phyloP scores from a whole-genome alignment of 2,888 invertebrate genomes.

The Lasioglossum oenotherae region DNA sequence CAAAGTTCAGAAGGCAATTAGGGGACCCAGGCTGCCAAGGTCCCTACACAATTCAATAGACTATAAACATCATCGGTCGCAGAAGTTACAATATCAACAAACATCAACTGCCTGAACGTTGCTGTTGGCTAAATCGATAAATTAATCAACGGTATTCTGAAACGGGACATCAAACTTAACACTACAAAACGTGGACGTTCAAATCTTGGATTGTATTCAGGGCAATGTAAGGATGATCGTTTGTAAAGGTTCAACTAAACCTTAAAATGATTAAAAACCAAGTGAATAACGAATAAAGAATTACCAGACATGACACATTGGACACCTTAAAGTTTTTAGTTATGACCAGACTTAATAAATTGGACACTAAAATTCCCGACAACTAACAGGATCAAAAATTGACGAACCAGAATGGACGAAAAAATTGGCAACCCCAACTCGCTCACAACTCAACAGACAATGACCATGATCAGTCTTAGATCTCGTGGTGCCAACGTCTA shows the following conservation, averaged over 20 bases:
- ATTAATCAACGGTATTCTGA: not conserved
- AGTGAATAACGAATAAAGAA: too few relatives aligned
- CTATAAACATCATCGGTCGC: not conserved
- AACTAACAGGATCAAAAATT: too few relatives aligned
- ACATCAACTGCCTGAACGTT: not conserved
- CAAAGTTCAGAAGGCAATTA: constrained; percentile 1
- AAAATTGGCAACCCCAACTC: not conserved
- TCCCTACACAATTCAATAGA: not conserved
- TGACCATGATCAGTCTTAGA: not conserved
- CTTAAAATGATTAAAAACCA: too few relatives aligned
- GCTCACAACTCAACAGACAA: not conserved
- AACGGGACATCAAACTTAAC: not conserved
- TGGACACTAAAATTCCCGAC: too few relatives aligned
- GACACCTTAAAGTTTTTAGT: too few relatives aligned
- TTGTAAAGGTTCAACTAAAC: too few relatives aligned
- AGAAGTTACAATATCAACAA: not conserved
- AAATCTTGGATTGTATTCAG: too few relatives aligned
- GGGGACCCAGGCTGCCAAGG: not conserved
- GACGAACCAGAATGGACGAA: not conserved
- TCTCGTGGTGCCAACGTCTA: not conserved
- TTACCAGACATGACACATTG: too few relatives aligned
- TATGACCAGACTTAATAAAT: too few relatives aligned
- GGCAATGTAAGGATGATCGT: too few relatives aligned
- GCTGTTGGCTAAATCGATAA: not conserved
- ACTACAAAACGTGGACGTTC: not conserved